phyloP scores from a whole-genome alignment of 2,113 vertebrate species.

The Erpornis zantholeuca region DNA sequence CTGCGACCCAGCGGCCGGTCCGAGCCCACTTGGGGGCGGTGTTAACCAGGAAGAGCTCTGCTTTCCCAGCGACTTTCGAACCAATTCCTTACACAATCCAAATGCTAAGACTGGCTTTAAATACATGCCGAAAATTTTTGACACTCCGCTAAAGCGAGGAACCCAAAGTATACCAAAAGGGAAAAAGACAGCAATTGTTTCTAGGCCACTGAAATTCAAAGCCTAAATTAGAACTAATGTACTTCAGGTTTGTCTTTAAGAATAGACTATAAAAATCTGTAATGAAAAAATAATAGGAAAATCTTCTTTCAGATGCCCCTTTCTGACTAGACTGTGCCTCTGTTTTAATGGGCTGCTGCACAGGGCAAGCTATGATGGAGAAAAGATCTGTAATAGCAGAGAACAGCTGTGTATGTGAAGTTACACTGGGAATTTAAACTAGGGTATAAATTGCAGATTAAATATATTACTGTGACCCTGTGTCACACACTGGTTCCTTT shows the following conservation, averaged over 20 bases:
- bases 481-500: not conserved
- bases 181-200: not conserved
- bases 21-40: constrained; percentile 60
- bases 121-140: not conserved
- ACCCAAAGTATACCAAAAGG: not conserved
- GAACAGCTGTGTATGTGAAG: not conserved
- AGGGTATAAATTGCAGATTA: constrained; percentile 1
- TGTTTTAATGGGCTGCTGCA: not conserved
- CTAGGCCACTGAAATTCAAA: constrained; percentile 22
- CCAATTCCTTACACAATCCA: not conserved
- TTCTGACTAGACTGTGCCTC: not conserved
- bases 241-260: constrained; percentile 1
- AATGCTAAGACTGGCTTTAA: not conserved
- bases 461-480: not conserved
- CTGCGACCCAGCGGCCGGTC: accelerated
- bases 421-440: constrained; percentile 24
- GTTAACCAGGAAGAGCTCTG: not conserved
- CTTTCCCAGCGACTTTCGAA: not conserved
- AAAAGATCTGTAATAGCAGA: not conserved
- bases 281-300: not conserved
- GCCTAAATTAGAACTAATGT: not conserved
- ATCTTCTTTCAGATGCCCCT: not conserved
- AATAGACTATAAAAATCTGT: not conserved
- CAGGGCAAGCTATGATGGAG: not conserved
- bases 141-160: not conserved